Evolutionary conservation across 2,888 invertebrate genomes (phyloP).

Genomic region (Cenopis cana): DNA sequence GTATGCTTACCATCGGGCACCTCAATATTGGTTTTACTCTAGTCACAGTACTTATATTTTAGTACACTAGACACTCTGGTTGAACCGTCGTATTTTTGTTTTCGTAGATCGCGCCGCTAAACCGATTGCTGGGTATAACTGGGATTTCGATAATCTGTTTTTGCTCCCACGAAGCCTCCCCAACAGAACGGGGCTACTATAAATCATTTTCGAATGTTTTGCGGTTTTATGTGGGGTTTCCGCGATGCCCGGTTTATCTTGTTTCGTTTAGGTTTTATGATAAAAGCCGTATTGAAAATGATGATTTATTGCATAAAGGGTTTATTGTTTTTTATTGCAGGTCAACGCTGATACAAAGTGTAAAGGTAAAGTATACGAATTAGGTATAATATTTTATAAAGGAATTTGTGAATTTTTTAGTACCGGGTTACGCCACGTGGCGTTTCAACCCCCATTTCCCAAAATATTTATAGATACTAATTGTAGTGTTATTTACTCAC

Average conservation of each 20-base stretch:
- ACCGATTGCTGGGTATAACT: conserved; percentile 71
- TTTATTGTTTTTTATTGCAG: conserved; percentile 35
- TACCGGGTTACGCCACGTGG: too few relatives aligned
- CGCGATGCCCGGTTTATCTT: conserved; percentile 71
- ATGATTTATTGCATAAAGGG: conserved; percentile 55
- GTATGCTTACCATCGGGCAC: background rate
- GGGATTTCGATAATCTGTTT: conserved; percentile 80
- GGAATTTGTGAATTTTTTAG: too few relatives aligned
- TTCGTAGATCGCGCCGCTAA: conserved; percentile 59
- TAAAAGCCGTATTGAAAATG: conserved; percentile 55
- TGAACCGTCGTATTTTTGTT: conserved; percentile 23
- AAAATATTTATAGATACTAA: too few relatives aligned
- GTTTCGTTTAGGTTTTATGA: conserved; percentile 67
- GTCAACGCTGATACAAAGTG: conserved; percentile 22
- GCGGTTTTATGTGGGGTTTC: conserved; percentile 76
- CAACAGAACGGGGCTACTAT: conserved; percentile 74
- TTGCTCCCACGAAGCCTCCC: conserved; percentile 71
- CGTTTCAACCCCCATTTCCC: too few relatives aligned
- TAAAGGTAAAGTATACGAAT: background rate
- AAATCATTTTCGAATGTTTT: conserved; percentile 81
- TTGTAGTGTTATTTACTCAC: too few relatives aligned
- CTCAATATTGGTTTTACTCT: too few relatives aligned
- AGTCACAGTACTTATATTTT: background rate
- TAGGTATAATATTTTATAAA: background rate
- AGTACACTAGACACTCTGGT: background rate